Evolutionary conservation across 2,113 vertebrate species (phyloP).

Genomic region (Abramis brama): DNA sequence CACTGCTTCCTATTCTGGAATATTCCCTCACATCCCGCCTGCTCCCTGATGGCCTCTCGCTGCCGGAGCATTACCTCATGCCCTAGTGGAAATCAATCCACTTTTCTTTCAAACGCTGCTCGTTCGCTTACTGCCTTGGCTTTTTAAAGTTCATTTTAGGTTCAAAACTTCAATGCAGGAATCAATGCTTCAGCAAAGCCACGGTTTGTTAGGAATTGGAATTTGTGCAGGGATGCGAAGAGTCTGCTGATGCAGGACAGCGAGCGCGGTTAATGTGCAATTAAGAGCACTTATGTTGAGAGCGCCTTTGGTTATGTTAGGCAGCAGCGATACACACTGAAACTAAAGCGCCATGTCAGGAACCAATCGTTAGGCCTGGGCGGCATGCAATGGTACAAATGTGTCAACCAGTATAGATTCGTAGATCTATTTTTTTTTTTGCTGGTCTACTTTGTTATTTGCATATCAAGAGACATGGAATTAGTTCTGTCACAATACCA

Average conservation of each 20-base stretch:
- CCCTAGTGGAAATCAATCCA: conserved; percentile 47
- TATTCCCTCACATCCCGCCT: conserved; percentile 46
- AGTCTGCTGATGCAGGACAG: not conserved
- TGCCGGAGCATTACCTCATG: conserved; percentile 67
- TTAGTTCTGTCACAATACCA: not conserved
- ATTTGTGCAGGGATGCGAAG: not conserved
- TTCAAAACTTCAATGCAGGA: not conserved
- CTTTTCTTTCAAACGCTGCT: conserved; percentile 17
- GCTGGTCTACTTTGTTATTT: not conserved
- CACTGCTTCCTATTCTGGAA: conserved; percentile 34
- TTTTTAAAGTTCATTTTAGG: not conserved
- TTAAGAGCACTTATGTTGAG: not conserved
- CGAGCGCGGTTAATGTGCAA: not conserved
- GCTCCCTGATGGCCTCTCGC: conserved; percentile 50
- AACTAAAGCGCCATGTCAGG: not conserved
- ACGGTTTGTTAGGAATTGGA: not conserved
- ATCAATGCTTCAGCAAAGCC: not conserved
- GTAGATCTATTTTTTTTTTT: not conserved
- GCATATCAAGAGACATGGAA: not conserved
- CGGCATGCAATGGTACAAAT: too few relatives aligned
- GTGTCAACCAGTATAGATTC: not conserved
- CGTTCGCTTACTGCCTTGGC: not conserved
- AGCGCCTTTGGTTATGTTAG: not conserved
- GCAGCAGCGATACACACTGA: not conserved
- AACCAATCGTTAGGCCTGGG: too few relatives aligned